Percentiles rank a stretch among this genome's conserved stretches.
Evolutionary conservation across 2,113 vertebrate species (phyloP).

Genomic region (Chionodraco myersi): DNA sequence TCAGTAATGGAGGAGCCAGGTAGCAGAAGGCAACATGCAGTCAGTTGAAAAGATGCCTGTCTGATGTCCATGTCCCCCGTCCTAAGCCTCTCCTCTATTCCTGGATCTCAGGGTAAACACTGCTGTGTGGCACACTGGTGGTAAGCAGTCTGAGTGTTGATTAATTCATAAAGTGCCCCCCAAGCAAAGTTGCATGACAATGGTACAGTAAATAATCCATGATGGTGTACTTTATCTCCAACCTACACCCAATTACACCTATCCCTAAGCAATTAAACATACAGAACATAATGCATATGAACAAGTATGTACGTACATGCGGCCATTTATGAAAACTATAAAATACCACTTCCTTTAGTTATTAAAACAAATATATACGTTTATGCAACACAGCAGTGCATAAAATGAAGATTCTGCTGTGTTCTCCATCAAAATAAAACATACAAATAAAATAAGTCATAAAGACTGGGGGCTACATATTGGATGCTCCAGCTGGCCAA

Average conservation of each 20-base stretch:
- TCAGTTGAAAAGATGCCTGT: conserved; percentile 1
- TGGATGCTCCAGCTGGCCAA: conserved; percentile 1
- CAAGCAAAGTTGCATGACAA: not conserved
- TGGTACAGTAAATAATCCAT: not conserved
- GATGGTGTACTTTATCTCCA: not conserved
- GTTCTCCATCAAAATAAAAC: conserved; percentile 3
- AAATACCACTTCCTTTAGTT: not conserved
- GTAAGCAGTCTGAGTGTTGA: conserved; percentile 25
- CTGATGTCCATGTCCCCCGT: conserved; percentile 10
- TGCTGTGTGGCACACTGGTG: conserved; percentile 15
- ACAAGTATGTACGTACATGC: not conserved
- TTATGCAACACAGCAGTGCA: not conserved
- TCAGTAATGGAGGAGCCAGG: not conserved
- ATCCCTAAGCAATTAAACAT: not conserved
- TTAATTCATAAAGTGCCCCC: not conserved
- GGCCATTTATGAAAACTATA: not conserved
- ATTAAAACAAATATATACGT: not conserved
- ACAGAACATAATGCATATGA: not conserved
- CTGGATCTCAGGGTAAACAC: conserved; percentile 41
- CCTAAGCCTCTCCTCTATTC: conserved; percentile 21
- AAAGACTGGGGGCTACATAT: not conserved
- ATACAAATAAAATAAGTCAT: not conserved
- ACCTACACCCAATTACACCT: not conserved
- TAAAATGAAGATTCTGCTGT: not conserved
- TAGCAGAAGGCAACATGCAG: not conserved